These are phyloP conservation scores for Labeo rohita DNA, from an alignment of 2,113 vertebrate genomes.

Conservation along the genomic window DNA sequence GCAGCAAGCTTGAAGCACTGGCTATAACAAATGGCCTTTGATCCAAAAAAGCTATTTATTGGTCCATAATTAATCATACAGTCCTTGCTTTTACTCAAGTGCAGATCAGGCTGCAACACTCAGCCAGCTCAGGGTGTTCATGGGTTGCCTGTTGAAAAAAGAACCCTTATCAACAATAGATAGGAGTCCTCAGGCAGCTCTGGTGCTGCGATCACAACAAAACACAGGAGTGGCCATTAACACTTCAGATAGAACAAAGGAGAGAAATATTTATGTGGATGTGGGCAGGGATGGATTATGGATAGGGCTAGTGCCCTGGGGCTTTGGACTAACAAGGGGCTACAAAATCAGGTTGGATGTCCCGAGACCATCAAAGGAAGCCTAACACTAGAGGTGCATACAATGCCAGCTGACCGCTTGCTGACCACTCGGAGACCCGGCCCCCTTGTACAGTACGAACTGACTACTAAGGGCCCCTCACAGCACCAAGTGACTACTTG, in stretches of 20 bases:
- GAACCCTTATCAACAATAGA: conserved; percentile 44
- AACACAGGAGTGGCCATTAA: conserved; percentile 30
- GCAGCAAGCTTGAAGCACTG: not conserved
- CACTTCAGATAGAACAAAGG: conserved; percentile 31
- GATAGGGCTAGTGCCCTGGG: not conserved
- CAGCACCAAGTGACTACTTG: not conserved
- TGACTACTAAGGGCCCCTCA: not conserved
- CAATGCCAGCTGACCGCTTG: not conserved
- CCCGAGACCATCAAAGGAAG: not conserved
- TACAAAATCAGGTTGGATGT: not conserved
- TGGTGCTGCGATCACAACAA: conserved; percentile 40
- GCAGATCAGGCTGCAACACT: conserved; percentile 12
- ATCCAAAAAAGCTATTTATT: conserved; percentile 21
- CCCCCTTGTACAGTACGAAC: not conserved
- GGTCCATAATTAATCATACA: conserved; percentile 34
- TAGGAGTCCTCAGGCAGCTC: conserved; percentile 33
- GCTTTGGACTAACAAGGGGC: not conserved
- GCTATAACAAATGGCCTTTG: conserved; percentile 21
- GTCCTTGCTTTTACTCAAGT: not conserved
- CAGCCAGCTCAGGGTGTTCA: not conserved
- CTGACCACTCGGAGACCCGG: not conserved
- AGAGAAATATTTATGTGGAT: conserved; percentile 38
- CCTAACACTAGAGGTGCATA: not conserved
- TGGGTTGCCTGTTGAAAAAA: conserved; percentile 35
- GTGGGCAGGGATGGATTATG: not conserved